Percentiles rank a stretch among this genome's conserved stretches.
Evolutionary conservation across 2,797 vertebrate species (phyloP).

Genomic region (Catamblyrhynchus diadema): DNA sequence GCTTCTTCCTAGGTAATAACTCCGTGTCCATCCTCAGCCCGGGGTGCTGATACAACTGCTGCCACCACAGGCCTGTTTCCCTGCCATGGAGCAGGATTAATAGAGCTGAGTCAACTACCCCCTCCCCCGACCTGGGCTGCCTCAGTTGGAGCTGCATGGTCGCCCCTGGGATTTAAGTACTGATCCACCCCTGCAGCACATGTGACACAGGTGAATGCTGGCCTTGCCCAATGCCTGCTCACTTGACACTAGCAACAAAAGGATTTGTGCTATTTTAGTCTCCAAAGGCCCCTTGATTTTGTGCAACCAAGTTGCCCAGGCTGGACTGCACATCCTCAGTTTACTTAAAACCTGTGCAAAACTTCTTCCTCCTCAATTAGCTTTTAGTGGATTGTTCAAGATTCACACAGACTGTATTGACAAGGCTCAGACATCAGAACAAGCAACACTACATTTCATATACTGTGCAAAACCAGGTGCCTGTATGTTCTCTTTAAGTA

Average conservation of each 20-base stretch:
- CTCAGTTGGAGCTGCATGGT: rapidly evolving
- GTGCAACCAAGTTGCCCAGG: background rate
- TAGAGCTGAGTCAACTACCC: background rate
- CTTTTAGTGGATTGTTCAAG: background rate
- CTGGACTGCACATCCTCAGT: background rate
- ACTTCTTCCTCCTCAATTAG: background rate
- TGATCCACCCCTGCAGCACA: background rate
- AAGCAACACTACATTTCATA: background rate
- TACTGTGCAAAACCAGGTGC: background rate
- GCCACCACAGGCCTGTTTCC: rapidly evolving
- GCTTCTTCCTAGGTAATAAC: background rate
- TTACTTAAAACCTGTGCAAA: background rate
- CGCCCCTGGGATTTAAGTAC: rapidly evolving
- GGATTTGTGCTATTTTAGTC: background rate
- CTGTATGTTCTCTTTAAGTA: background rate
- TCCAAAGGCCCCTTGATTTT: background rate
- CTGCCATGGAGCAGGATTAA: background rate
- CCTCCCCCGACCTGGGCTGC: background rate
- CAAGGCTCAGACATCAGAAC: background rate
- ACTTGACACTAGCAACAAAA: background rate
- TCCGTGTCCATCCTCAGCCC: rapidly evolving
- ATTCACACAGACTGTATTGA: background rate
- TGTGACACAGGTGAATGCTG: background rate
- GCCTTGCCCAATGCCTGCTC: background rate
- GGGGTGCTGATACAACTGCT: background rate